Evolutionary conservation across 2,797 vertebrate species (phyloP).

Genomic region (Kryptopterus vitreolus): DNA sequence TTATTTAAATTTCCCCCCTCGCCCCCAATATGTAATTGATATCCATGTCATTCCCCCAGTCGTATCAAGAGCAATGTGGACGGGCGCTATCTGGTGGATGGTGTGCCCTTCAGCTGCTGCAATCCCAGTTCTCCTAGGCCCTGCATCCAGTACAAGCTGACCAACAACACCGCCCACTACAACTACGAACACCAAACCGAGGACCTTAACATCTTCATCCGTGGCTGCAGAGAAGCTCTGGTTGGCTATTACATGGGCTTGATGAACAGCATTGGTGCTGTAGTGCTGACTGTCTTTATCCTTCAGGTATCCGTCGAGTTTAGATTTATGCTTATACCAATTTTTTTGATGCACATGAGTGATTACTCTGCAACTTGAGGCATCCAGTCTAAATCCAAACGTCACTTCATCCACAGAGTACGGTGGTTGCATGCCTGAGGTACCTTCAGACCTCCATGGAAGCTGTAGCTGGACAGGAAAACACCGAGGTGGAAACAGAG

Average conservation of each 20-base stretch:
- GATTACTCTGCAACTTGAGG: background rate
- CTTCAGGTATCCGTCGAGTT: conserved; percentile 68
- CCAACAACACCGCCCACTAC: conserved; percentile 82
- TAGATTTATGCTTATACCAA: background rate
- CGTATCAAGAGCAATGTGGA: conserved; percentile 84
- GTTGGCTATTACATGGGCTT: conserved; percentile 77
- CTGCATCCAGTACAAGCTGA: conserved; percentile 80
- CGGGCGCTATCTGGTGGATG: conserved; percentile 79
- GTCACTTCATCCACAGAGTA: conserved; percentile 59
- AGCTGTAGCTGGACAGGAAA: conserved; percentile 75
- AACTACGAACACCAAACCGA: conserved; percentile 79
- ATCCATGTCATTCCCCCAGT: conserved; percentile 54
- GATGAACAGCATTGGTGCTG: conserved; percentile 78
- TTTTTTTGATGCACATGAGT: background rate
- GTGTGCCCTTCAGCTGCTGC: conserved; percentile 84
- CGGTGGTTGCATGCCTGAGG: conserved; percentile 79
- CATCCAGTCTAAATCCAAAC: background rate
- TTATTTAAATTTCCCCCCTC: background rate
- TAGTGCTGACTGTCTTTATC: conserved; percentile 75
- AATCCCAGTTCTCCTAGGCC: conserved; percentile 81
- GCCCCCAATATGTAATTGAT: background rate
- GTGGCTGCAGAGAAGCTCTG: conserved; percentile 79
- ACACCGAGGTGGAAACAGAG: conserved; percentile 79
- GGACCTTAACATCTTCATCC: conserved; percentile 80
- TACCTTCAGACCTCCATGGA: conserved; percentile 86